phyloP scores from a whole-genome alignment of 2,888 invertebrate genomes.

The Sinotaia quadrata region DNA sequence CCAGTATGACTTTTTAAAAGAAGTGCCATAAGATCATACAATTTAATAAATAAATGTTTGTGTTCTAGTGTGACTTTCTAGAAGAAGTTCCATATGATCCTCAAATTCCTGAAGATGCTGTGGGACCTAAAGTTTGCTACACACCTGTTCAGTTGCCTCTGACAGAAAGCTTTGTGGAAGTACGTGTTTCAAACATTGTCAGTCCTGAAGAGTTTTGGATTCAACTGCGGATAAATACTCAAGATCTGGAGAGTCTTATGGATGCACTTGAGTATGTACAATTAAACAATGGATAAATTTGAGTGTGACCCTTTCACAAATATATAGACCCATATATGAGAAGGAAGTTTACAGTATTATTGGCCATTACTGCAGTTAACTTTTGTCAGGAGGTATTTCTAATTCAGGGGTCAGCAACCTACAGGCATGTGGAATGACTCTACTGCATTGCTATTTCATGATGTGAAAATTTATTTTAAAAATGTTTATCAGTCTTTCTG shows the following conservation, averaged over 20 bases:
- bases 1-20: too few species aligned
- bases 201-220: constrained; percentile 62
- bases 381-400: neutral
- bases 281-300: neutral
- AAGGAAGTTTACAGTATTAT: neutral
- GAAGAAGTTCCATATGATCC: neutral
- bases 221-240: constrained; percentile 50
- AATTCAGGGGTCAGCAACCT: too few species aligned
- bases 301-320: too few species aligned
- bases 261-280: constrained; percentile 62
- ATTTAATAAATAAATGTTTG: too few species aligned
- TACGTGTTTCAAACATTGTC: constrained; percentile 58
- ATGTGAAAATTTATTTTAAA: neutral
- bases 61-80: neutral
- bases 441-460: neutral
- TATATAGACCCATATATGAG: too few species aligned
- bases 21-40: too few species aligned
- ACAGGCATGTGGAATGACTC: too few species aligned
- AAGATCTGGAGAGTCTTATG: constrained; percentile 61
- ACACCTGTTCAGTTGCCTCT: constrained; percentile 36
- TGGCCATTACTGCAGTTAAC: neutral
- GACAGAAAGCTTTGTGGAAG: constrained; percentile 45
- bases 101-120: constrained; percentile 47
- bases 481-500: neutral
- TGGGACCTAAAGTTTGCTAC: constrained; percentile 55